Percentiles rank a stretch among this genome's conserved stretches.
These are phyloP conservation scores for Hedya salicella DNA, from an alignment of 2,888 invertebrate species.

Conservation along the genomic window DNA sequence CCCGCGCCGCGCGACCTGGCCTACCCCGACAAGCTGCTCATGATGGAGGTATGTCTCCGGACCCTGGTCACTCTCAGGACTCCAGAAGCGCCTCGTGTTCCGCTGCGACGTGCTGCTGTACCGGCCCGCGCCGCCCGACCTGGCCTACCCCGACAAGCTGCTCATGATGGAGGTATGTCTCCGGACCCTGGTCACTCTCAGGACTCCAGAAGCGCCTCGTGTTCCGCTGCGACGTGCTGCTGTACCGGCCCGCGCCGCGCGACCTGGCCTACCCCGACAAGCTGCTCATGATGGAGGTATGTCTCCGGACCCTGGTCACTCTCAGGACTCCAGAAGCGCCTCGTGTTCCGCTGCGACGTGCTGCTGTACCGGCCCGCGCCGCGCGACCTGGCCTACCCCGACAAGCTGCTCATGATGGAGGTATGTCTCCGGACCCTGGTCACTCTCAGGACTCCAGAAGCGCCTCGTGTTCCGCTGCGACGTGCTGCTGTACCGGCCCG, in stretches of 20 bases:
- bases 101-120: slow-evolving; percentile 3
- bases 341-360: too few relatives aligned
- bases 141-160: slow-evolving; percentile 9
- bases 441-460: too few relatives aligned
- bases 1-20: not conserved
- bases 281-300: slow-evolving; percentile 94
- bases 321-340: too few relatives aligned
- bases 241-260: slow-evolving; percentile 92
- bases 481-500: too few relatives aligned
- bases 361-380: slow-evolving; percentile 11
- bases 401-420: slow-evolving; percentile 13
- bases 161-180: slow-evolving; percentile 58
- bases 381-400: slow-evolving; percentile 18
- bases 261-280: slow-evolving; percentile 98
- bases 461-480: not conserved
- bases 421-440: not conserved
- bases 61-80: too few relatives aligned
- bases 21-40: slow-evolving; percentile 1
- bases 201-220: too few relatives aligned
- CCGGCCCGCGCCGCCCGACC: slow-evolving; percentile 16
- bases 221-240: slow-evolving; percentile 84
- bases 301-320: too few relatives aligned
- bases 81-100: too few relatives aligned
- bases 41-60: too few relatives aligned
- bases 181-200: too few relatives aligned